Evolutionary conservation across 2,113 vertebrate genomes (phyloP), one percentile per base, ranked within the genome.

Genomic region (Gallinago paraguaiae): DNA sequence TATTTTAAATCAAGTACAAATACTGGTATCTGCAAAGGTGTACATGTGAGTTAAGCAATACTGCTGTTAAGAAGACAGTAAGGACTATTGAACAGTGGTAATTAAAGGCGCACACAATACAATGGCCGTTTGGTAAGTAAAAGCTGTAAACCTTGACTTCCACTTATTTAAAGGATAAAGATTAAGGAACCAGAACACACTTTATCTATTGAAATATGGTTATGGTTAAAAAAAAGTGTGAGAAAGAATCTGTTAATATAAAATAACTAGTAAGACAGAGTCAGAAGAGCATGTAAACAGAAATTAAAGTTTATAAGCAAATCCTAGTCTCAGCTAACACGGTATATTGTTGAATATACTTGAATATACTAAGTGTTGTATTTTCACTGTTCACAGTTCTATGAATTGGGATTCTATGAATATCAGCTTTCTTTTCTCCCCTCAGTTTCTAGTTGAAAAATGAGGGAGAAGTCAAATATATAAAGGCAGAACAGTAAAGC

Each of bases 311-410:
- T 10, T 12, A 41, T 6, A 15, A 50, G 4, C 81, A 70, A 91
- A 75, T 2, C 4, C 11, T 83, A 22, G 1, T 2, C n/a, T 63
- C 17, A 35, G 22, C 46, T 71, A 46, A 57, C 22, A 23, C 71
- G 35, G n/a, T n/a, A 7, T 39, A 39, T 39, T 39, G 39, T 39
- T 39, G 39, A 39, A 39, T 39, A 39, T 39, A 22, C 28, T 16
- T 17, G 28, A 37, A 14, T 15, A 17, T 2, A 22, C 3, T 12
- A 25, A 25, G 1, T 23, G 25, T 6, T 33, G 0, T 25, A 17
- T 56, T 78, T 70, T 68, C 56, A 39, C 8, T 59, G 28, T 15
- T 30, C 24, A 65, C 33, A 54, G 28, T 25, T 69, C 11, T 60
- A 13, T 4, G 20, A 35, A 30, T 7, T 65, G 20, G 17, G 60